Conservation (phyloP, 2,797 vertebrate species). For the Otolemur crassicaudatus region DNA sequence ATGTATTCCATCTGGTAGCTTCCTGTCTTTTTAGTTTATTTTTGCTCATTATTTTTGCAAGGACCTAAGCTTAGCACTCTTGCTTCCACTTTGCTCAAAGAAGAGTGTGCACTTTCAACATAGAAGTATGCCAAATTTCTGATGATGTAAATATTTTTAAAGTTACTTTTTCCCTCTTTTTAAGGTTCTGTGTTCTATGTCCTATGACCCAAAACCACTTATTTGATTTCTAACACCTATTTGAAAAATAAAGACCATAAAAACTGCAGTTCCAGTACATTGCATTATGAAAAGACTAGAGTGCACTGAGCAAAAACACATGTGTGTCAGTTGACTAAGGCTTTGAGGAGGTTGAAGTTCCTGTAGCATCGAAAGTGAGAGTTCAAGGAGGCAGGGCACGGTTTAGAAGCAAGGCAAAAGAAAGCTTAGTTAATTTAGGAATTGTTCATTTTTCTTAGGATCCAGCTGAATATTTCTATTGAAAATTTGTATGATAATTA, state of each 20-base stretch:
- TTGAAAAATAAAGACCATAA: not conserved
- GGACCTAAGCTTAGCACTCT: not conserved
- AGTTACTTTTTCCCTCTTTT: not conserved
- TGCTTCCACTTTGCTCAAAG: slow-evolving; percentile 12
- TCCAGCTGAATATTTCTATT: not conserved
- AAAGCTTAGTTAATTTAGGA: not conserved
- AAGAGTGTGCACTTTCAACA: not conserved
- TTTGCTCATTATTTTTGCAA: slow-evolving; percentile 56
- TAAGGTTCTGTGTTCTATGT: not conserved
- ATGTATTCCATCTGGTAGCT: slow-evolving; percentile 74
- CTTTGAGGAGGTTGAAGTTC: not conserved
- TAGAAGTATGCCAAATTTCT: slow-evolving; percentile 5
- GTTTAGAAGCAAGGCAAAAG: not conserved
- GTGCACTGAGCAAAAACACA: not conserved
- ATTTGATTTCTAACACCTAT: not conserved
- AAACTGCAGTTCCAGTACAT: not conserved
- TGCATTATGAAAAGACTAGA: not conserved
- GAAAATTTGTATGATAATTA: not conserved
- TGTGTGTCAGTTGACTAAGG: not conserved
- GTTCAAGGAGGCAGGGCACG: not conserved
- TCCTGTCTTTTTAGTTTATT: slow-evolving; percentile 64
- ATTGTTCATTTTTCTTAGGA: not conserved
- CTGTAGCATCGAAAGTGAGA: not conserved
- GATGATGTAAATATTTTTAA: not conserved
- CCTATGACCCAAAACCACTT: not conserved